Conservation (phyloP, 2,888 invertebrate species). For the Tipula helvola region DNA sequence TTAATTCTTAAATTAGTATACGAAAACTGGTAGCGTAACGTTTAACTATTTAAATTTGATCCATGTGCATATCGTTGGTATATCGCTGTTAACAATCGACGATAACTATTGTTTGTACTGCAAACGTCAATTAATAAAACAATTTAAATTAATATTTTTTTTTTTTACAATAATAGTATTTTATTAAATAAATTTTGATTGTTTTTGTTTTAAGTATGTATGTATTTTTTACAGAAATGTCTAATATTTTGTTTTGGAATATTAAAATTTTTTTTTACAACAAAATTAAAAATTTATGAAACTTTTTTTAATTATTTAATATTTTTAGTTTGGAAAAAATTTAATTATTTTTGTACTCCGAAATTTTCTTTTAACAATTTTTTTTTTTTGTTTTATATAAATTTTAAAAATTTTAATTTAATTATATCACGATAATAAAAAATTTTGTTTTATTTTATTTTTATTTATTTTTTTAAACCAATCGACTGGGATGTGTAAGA, state of each 20-base stretch:
- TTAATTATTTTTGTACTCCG: neutral
- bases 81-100: too few relatives aligned
- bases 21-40: too few relatives aligned
- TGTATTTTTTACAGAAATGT: neutral
- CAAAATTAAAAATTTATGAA: neutral
- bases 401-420: neutral
- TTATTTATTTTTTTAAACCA: neutral
- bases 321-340: neutral
- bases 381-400: neutral
- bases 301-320: neutral
- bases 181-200: neutral
- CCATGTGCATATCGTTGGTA: too few relatives aligned
- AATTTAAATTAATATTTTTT: neutral
- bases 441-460: neutral
- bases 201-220: neutral
- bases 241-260: neutral
- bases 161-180: neutral
- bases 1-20: too few relatives aligned
- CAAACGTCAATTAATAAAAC: neutral
- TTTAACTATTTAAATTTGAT: too few relatives aligned
- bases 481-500: neutral
- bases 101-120: too few relatives aligned
- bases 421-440: neutral
- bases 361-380: neutral
- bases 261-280: neutral